Evolutionary conservation across 2,797 vertebrate genomes (phyloP).

Genomic region (Neomorphus geoffroyi): DNA sequence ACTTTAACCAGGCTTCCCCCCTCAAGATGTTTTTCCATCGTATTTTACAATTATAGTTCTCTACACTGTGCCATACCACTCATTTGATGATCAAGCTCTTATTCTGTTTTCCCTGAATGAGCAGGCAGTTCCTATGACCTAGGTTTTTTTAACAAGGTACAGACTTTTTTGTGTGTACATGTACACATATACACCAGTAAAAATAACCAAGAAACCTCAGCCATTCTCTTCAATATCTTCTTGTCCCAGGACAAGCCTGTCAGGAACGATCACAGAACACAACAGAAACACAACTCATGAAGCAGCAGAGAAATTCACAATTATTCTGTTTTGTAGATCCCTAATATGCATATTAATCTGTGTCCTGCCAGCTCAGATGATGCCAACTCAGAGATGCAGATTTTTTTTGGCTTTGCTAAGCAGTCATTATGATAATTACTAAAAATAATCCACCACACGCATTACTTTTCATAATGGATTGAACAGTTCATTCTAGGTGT

Average conservation of each 20-base stretch:
- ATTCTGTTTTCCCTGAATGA: background rate
- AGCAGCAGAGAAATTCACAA: background rate
- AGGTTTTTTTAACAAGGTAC: background rate
- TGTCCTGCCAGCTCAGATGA: background rate
- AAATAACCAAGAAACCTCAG: background rate
- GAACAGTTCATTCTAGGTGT: background rate
- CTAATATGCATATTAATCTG: background rate
- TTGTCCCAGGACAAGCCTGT: background rate
- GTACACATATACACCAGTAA: background rate
- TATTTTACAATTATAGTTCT: background rate
- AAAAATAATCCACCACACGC: background rate
- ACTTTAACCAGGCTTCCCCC: background rate
- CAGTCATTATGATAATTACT: background rate
- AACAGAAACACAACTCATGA: background rate
- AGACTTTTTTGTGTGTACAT: background rate
- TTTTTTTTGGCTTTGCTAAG: background rate
- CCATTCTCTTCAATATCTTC: background rate
- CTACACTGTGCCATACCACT: background rate
- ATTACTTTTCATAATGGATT: background rate
- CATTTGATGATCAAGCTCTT: background rate
- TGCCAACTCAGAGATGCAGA: rapidly evolving
- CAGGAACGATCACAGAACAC: no score
- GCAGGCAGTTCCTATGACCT: background rate
- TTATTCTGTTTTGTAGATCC: background rate
- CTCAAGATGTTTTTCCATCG: background rate